Evolutionary conservation across 2,113 vertebrate genomes (phyloP), one percentile per base, ranked within the genome.

Genomic region (Anser cygnoides): DNA sequence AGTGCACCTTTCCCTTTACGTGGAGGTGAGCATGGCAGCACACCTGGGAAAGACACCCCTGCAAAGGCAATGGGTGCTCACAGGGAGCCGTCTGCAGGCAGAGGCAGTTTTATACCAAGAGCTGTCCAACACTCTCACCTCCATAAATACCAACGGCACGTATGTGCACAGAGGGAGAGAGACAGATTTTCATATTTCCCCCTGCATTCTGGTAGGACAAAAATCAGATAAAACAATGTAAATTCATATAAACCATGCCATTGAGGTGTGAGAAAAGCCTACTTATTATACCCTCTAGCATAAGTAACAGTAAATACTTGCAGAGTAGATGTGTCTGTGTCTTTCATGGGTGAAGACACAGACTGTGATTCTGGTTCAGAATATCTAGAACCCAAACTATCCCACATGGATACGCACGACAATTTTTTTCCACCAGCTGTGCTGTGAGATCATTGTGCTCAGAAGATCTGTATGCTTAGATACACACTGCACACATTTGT

Each of bases 401-500:
- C 31, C 13, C 0, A 0, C 41, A 28, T 0, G 1, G 29, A 29
- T 23, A 3, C n/a, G 31, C 4, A 8, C 43, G 58, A 79, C 80
- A 59, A n/a, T 75, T 5, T 21, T 67, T 67, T 81, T 46, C 50
- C 22, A 71, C 33, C 50, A 88, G 50, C 46, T 49, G 3, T 16
- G 31, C 13, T 20, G 66, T 49, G 35, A 50, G 49, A 29, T 4
- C 1, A 1, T 19, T 3, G 0, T 52, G 25, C 21, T n/a, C 41
- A 22, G 20, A 75, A 71, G 52, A 33, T 33, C 52, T 86, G n/a
- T 29, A 18, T 26, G 26, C 22, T 71, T 78, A 61, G 33, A 41
- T 35, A 55, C 2, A 13, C 2, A 20, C 25, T 14, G 10, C 22
- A 63, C 28, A 31, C 7, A 33, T 35, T 84, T 52, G 46, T 70